Evolutionary conservation across 35 echinoderm and acorn worm species (phyloP).

Genomic region (Ptychodera flava): DNA sequence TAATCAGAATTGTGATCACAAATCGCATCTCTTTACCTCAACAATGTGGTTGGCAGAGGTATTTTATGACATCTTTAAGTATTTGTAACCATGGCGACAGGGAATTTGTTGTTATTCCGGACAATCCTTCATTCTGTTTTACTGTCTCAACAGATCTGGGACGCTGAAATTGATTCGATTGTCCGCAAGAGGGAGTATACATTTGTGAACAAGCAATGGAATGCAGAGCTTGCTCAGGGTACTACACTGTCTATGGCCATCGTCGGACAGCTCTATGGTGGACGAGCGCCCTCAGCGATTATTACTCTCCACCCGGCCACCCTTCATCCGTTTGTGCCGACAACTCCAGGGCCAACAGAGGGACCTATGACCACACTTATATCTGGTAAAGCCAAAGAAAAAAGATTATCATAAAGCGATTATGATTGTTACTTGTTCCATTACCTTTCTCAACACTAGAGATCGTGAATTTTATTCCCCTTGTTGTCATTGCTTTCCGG

Average conservation of each 20-base stretch:
- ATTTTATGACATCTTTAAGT: too few relatives aligned
- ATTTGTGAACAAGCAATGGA: constrained; percentile 41
- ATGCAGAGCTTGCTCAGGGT: constrained; percentile 18
- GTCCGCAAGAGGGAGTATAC: constrained; percentile 21
- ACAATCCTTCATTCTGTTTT: too few relatives aligned
- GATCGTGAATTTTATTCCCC: too few relatives aligned
- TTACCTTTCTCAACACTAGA: too few relatives aligned
- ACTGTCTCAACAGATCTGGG: constrained; percentile 37
- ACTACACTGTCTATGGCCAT: constrained; percentile 3
- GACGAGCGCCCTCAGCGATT: background rate
- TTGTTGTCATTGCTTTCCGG: too few relatives aligned
- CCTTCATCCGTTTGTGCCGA: background rate
- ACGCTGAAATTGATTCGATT: constrained; percentile 6
- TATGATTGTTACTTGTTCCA: too few relatives aligned
- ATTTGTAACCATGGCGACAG: too few relatives aligned
- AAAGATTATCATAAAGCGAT: too few relatives aligned
- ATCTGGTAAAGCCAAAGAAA: too few relatives aligned
- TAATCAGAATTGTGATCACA: background rate
- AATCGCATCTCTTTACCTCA: background rate
- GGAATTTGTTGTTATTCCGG: too few relatives aligned
- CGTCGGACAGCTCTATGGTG: background rate
- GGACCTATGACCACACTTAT: too few relatives aligned
- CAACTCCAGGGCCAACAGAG: constrained; percentile 6
- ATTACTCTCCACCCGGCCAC: background rate
- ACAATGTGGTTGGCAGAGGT: too few relatives aligned